Base-by-base conservation (phyloP, 2,888 invertebrate genomes). In the Thyatira batis region DNA sequence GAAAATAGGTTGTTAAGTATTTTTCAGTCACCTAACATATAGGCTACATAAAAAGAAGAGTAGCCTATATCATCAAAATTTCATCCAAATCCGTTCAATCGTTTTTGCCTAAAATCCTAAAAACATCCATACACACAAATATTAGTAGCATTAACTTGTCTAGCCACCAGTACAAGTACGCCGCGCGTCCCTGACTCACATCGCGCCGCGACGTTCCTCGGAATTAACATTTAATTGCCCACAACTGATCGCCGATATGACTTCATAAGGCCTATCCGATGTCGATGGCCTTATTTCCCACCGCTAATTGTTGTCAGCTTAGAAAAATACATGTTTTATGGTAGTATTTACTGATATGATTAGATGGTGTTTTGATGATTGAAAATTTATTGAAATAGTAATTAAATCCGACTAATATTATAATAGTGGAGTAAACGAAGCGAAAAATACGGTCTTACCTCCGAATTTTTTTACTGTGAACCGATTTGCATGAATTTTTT, bases 211-310 rank as follows among this genome's bases (percentile, higher is more conserved):
- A 62, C 69, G 65, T 55, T 69, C 68, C 68, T 67, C 57, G 67
- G 70, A 71, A 84, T 80, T 81, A 80, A 67, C 79, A 82, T 82
- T 83, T 82, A 84, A 84, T 84, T 83, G 78, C 73, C 53, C 55
- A 57, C 62, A 67, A 8, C 65, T 73, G 73, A 76, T 80, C 68
- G 54, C 50, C 51, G 78, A 77, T 79, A 80, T 60, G 63, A 65
- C 74, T 64, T 56, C 64, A 62, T 74, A 73, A 61, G 75, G 69
- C 62, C 59, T 65, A 49, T 44, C 13, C 33, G 53, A 63, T 69
- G 72, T 69, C 71, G 65, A 63, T 69, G 77, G 56, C 76, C 73
- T 73, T 63, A 39, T 39, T 39, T 39, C 39, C 17, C 17, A 39
- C 39, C 1, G 17, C n/a, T 33, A 33, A 33, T 33, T 33, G 33